Evolutionary conservation across 2,113 vertebrate genomes (phyloP).

Genomic region (Eurystomus gularis): DNA sequence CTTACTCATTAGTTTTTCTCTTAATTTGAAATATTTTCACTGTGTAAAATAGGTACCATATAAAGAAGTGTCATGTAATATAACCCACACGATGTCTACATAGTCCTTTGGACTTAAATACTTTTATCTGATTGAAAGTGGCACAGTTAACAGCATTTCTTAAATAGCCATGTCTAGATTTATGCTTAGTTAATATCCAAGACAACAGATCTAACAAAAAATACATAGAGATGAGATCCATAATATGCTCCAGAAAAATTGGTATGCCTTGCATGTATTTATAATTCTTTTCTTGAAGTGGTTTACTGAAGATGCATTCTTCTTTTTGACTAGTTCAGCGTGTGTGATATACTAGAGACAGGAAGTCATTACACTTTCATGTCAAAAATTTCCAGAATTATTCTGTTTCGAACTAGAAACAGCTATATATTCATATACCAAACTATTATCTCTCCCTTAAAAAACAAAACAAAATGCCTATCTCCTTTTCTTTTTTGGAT

Average conservation of each 20-base stretch:
- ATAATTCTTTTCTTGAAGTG: neutral
- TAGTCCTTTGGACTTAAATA: neutral
- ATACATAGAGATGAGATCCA: neutral
- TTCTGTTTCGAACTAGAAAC: neutral
- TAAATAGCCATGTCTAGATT: neutral
- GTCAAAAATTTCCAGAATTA: neutral
- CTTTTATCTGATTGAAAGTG: neutral
- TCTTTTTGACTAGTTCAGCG: neutral
- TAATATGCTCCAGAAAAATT: neutral
- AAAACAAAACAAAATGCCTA: neutral
- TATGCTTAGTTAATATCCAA: slow-evolving; percentile 8
- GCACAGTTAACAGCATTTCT: neutral
- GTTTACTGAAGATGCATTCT: neutral
- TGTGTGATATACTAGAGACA: neutral
- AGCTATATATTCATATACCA: neutral
- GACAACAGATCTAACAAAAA: slow-evolving; percentile 6
- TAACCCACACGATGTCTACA: accelerated
- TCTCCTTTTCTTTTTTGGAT: neutral
- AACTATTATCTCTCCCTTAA: neutral
- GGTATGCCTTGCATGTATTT: neutral
- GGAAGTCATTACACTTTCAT: neutral
- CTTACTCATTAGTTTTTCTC: neutral
- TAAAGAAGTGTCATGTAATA: neutral
- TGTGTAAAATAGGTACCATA: neutral
- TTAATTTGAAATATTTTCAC: neutral